Conservation (phyloP, 64 coral and sea anemone species). For the Stylophora pistillata region DNA sequence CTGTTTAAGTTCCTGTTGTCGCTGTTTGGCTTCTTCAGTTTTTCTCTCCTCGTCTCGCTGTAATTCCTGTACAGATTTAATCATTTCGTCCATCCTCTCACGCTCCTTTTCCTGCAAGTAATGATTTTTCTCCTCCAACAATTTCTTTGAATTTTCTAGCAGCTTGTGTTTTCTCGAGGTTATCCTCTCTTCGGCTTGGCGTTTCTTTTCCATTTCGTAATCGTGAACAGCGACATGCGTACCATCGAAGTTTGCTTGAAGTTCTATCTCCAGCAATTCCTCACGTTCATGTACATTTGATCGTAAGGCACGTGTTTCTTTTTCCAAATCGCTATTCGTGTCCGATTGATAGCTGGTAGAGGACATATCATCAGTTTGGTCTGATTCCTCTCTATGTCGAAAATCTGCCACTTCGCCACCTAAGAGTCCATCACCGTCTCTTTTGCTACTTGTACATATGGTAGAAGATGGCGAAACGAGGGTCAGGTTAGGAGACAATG, state of each 20-base stretch:
- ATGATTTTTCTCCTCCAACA: slow-evolving; percentile 29
- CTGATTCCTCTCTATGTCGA: neutral
- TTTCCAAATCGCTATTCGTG: neutral
- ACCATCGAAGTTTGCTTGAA: slow-evolving; percentile 23
- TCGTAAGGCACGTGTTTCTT: too few species aligned
- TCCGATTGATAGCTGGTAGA: neutral
- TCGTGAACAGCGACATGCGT: slow-evolving; percentile 41
- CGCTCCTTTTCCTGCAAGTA: slow-evolving; percentile 44
- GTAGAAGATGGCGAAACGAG: neutral
- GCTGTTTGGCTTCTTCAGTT: slow-evolving; percentile 50
- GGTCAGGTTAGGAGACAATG: neutral
- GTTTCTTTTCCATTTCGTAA: slow-evolving; percentile 41
- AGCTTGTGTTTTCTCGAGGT: slow-evolving; percentile 15
- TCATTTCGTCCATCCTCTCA: slow-evolving; percentile 51
- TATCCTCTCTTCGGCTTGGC: slow-evolving; percentile 25
- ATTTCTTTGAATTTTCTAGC: slow-evolving; percentile 36
- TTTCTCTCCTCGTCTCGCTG: slow-evolving; percentile 57
- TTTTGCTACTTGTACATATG: too few species aligned
- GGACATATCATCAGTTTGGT: neutral
- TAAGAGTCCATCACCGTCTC: neutral
- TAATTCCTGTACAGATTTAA: slow-evolving; percentile 65
- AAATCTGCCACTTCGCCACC: neutral
- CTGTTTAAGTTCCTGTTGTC: slow-evolving; percentile 54
- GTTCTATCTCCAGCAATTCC: slow-evolving; percentile 43
- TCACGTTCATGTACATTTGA: neutral